Conservation (phyloP, 2,888 invertebrate genomes). For the Dermolepida albohirtum region DNA sequence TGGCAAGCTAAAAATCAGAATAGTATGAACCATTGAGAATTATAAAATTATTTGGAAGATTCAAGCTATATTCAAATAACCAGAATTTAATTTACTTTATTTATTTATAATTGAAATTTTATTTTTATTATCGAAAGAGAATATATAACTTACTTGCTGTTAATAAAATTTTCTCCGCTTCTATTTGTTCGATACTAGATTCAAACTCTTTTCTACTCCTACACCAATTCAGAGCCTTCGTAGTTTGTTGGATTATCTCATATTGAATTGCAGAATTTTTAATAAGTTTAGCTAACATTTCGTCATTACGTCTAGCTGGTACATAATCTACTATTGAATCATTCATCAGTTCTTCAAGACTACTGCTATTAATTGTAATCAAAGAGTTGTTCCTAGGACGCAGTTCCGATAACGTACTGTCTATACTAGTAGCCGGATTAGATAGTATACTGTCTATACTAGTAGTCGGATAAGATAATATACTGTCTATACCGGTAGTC, state of each 20-base stretch:
- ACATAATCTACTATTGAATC: background rate
- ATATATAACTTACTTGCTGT: conserved; percentile 49
- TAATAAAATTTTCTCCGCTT: conserved; percentile 58
- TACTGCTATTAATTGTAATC: conserved; percentile 1
- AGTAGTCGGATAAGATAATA: conserved; percentile 38
- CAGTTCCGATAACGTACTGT: conserved; percentile 35
- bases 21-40: no score
- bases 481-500: conserved; percentile 42
- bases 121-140: no score
- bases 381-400: conserved; percentile 11
- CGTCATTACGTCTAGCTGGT: background rate
- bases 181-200: conserved; percentile 49
- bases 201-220: conserved; percentile 43
- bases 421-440: conserved; percentile 43
- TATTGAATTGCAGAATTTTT: conserved; percentile 54
- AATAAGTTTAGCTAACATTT: conserved; percentile 7
- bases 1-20: conserved; percentile 46
- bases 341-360: conserved; percentile 9
- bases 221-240: conserved; percentile 54
- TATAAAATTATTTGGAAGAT: no score
- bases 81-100: no score
- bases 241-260: conserved; percentile 56
- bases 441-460: conserved; percentile 39
- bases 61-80: no score
- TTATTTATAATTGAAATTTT: no score